Evolutionary conservation across 1,140 invertebrate genomes (phyloP), one percentile per base, ranked within the genome.

Genomic region (Nebria ingens): DNA sequence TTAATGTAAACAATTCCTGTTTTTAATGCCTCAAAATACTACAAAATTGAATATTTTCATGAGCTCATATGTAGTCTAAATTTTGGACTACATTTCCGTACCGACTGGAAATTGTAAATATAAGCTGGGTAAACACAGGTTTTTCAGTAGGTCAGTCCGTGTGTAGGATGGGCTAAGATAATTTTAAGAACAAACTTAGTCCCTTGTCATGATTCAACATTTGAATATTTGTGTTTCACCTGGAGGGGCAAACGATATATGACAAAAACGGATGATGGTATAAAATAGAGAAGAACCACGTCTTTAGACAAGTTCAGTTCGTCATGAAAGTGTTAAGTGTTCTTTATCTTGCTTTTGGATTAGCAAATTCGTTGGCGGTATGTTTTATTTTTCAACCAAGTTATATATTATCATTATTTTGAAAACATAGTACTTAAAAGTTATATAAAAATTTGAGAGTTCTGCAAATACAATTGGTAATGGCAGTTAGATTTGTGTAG

Each of bases 181-280:
- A 45, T 45, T 45, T 45, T 45, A 45, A 11, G 40, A 45, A 45
- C 40, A 45, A 45, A 45, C 40, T 45, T 12, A 11, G 40, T 45
- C 40, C 40, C 40, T 45, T 45, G 17, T 11, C 40, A 45, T 45
- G 40, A 45, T 17, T 45, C 40, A 45, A 45, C 40, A 45, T 45
- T 45, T 45, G 17, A 11, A 45, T 17, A 45, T 45, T 9, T 45
- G 17, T 45, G 40, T 12, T 11, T 3, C 17, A 45, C 17, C 6
- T 11, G 15, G 40, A 12, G 40, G 40, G 40, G 40, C 15, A 34
- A 12, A 45, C 3, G 40, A 45, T 45, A 45, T 45, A 17, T 45
- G 40, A 17, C 40, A 45, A 45, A n/a, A 45, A 45, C 17, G 6
- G 6, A 12, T n/a, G n/a, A n/a, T 4, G 40, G 40, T 45, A 45